Percentiles rank a stretch among this genome's conserved stretches.
Conservation (phyloP, 2,888 invertebrate genomes). For the Noctuana brunneofusca region DNA sequence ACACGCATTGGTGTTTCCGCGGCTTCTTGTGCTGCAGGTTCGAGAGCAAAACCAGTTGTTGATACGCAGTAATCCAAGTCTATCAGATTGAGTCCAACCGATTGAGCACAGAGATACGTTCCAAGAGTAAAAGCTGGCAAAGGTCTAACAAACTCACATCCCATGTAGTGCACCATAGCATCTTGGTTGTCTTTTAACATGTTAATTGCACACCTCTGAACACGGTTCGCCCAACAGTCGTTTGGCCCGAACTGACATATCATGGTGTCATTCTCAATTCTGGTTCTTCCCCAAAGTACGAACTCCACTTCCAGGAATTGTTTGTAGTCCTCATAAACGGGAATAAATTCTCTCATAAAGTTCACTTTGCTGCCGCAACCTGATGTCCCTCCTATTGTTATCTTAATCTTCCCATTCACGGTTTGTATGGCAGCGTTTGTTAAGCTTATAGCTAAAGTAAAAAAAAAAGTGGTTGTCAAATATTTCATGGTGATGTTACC, state of each 20-base stretch:
- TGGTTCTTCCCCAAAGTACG: background rate
- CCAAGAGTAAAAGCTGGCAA: background rate
- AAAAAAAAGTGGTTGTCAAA: background rate
- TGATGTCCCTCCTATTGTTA: background rate
- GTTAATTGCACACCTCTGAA: background rate
- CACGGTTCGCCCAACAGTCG: background rate
- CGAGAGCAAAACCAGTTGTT: background rate
- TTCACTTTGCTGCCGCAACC: background rate
- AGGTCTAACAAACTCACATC: background rate
- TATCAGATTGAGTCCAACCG: background rate
- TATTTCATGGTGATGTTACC: background rate
- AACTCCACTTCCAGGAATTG: background rate
- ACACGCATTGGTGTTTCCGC: constrained; percentile 50
- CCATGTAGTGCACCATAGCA: background rate
- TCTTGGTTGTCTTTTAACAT: background rate
- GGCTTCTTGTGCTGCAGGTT: background rate
- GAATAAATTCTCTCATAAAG: background rate
- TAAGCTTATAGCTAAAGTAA: background rate
- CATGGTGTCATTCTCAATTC: background rate
- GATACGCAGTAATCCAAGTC: background rate
- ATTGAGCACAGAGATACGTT: background rate
- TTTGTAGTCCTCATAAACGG: background rate
- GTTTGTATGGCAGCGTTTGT: background rate
- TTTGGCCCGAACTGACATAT: background rate
- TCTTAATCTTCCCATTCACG: background rate